These are phyloP conservation scores for Poecile montanus DNA, from an alignment of 2,797 vertebrate species.

Conservation along the genomic window DNA sequence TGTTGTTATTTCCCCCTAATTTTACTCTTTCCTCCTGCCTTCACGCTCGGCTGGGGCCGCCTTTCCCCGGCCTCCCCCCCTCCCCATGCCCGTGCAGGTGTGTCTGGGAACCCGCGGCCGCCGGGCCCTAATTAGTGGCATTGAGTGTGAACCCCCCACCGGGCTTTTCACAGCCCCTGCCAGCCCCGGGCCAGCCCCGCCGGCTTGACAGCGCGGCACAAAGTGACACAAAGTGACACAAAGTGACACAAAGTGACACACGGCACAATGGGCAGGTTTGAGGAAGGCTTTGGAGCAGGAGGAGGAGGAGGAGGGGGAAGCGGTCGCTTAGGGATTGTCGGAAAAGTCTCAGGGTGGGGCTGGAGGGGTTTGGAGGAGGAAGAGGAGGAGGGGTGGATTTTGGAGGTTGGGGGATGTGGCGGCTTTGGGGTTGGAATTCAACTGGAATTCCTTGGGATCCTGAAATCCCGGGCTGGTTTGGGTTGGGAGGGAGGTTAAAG, in stretches of 20 bases:
- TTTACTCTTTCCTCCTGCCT: not conserved
- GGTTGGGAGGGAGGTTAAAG: no score
- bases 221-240: no score
- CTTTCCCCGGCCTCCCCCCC: not conserved
- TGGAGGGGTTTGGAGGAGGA: not conserved
- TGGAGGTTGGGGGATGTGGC: not conserved
- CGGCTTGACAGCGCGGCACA: constrained; percentile 56
- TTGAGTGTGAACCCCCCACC: constrained; percentile 79
- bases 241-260: constrained; percentile 65
- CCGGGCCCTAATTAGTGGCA: constrained; percentile 90
- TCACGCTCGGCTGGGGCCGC: constrained; percentile 22
- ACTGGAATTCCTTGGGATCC: not conserved
- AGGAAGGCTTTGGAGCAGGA: no score
- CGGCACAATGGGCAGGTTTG: constrained; percentile 69
- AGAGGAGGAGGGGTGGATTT: not conserved
- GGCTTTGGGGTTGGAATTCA: no score
- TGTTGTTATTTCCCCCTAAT: no score
- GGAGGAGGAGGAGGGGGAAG: not conserved
- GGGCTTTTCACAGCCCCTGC: constrained; percentile 80
- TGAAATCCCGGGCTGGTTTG: not conserved
- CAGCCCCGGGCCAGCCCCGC: constrained; percentile 23
- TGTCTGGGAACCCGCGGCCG: constrained; percentile 84
- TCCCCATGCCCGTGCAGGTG: constrained; percentile 91
- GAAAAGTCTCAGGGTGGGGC: not conserved
- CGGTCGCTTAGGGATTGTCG: constrained; percentile 58